Percentiles rank a stretch among this genome's conserved stretches.
These are phyloP conservation scores for Neodontobutis hainanensis DNA, from an alignment of 2,113 vertebrate species.

Conservation along the genomic window DNA sequence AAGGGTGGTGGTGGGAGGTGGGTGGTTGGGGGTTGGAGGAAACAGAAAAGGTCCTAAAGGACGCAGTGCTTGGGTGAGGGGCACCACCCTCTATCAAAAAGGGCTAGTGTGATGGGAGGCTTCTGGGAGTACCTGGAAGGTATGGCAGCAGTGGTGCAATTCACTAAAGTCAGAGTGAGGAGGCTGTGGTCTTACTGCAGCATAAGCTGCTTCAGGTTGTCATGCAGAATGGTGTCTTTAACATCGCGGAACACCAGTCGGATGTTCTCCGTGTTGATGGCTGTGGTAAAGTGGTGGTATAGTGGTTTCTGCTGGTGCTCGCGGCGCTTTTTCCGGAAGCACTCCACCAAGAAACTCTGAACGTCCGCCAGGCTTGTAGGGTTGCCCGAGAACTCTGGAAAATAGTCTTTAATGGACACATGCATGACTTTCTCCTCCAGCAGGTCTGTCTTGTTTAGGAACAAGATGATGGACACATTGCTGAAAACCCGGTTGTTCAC, in stretches of 20 bases:
- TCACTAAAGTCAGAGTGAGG: too few relatives aligned
- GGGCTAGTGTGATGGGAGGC: too few relatives aligned
- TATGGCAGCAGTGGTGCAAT: too few relatives aligned
- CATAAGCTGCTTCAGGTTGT: slow-evolving; percentile 99
- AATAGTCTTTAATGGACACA: slow-evolving; percentile 96
- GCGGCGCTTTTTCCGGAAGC: slow-evolving; percentile 93
- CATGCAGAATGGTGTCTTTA: slow-evolving; percentile 97
- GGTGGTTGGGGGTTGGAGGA: too few relatives aligned
- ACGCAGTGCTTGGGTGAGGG: too few relatives aligned
- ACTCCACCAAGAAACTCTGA: slow-evolving; percentile 93
- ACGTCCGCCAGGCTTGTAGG: slow-evolving; percentile 87
- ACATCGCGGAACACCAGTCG: slow-evolving; percentile 96
- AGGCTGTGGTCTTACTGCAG: slow-evolving; percentile 83
- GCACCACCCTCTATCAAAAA: too few relatives aligned
- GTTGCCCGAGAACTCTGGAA: slow-evolving; percentile 86
- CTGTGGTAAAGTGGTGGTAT: slow-evolving; percentile 99
- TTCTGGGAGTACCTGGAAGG: too few relatives aligned
- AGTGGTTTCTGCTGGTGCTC: slow-evolving; percentile 93
- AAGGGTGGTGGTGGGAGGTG: too few relatives aligned
- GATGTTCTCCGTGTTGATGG: slow-evolving; percentile 98
- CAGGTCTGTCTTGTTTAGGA: slow-evolving; percentile 98
- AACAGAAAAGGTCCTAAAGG: too few relatives aligned
- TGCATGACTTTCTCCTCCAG: slow-evolving; percentile 93
- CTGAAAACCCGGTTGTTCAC: slow-evolving; percentile 96
- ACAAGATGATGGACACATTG: slow-evolving; percentile 97